Evolutionary conservation across 2,113 vertebrate species (phyloP), one percentile per base, ranked within the genome.

Genomic region (Oreochromis aureus): DNA sequence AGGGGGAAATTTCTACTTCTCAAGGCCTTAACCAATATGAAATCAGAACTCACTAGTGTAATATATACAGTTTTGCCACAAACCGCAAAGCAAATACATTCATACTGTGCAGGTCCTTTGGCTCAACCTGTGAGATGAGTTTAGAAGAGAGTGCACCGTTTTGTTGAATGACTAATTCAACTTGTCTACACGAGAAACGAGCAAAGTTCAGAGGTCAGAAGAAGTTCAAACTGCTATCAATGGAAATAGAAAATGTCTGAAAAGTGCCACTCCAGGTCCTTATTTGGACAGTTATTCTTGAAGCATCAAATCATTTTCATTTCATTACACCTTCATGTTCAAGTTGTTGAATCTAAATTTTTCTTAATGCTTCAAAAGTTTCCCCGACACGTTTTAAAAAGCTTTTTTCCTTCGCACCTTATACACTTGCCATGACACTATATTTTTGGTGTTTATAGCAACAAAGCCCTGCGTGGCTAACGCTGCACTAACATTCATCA

Each of bases 1-100:
- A 8, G 19, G 2, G 63, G 63, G 63, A n/a, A 0, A 66, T n/a
- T n/a, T 41, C n/a, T 39, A 1, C 18, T 66, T 12, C 4, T 36
- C 59, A 34, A 34, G 59, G 30, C 16, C 6, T 39, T 69, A 41
- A 41, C 36, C 34, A n/a, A 66, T 0, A 9, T 41, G 12, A 41
- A 71, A 41, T 41, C 11, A 69, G 36, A 69, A 0, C 11, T 39
- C 61, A 12, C 32, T 13, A 0, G 4, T 9, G 11, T 69, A 69
- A 24, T 0, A 22, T 41, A 41, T 41, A 19, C 0, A n/a, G 32
- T 0, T 61, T 61, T 63, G 5, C 59, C 58, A 34, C 56, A 59
- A 32, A 32, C 56, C 61, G 39, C 63, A 69, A 69, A n/a, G 34
- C 36, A 46, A 0, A 27, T 46, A 27, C 41, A 30, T 41, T 73